A percentile compares a stretch with the other conserved stretches of the same genome.
phyloP scores from a whole-genome alignment of 2,888 invertebrate species.

The Caenorhabditis sp. region DNA sequence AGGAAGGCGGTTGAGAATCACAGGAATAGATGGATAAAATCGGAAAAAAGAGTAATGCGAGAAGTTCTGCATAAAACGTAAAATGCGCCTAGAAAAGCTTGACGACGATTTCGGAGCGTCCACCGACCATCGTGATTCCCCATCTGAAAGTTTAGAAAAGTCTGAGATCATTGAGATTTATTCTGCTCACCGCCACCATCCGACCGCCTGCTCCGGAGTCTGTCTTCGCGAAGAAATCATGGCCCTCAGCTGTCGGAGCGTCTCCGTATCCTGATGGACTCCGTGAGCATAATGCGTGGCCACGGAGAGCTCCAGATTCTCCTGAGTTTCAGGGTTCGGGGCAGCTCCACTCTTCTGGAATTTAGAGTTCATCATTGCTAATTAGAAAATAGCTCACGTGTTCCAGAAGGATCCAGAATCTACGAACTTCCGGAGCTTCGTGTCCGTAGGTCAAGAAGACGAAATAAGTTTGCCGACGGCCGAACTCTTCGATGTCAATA shows the following conservation, averaged over 20 bases:
- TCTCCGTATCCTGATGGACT: conserved; percentile 73
- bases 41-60: conserved; percentile 5
- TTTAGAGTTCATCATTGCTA: too few relatives aligned
- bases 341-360: conserved; percentile 53
- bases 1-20: conserved; percentile 31
- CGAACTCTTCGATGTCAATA: conserved; percentile 61
- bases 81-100: conserved; percentile 52
- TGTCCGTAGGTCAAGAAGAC: conserved; percentile 77
- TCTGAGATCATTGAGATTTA: neutral
- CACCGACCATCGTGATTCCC: conserved; percentile 76
- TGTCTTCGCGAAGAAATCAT: conserved; percentile 70
- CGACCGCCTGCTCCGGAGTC: conserved; percentile 64
- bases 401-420: conserved; percentile 75
- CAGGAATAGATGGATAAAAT: conserved; percentile 12
- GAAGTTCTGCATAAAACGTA: conserved; percentile 13
- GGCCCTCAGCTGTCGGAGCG: conserved; percentile 71
- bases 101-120: conserved; percentile 72
- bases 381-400: conserved; percentile 56
- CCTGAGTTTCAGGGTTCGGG: conserved; percentile 59
- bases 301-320: conserved; percentile 74
- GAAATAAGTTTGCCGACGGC: conserved; percentile 73
- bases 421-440: conserved; percentile 70
- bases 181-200: conserved; percentile 66
- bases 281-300: conserved; percentile 78
- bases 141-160: conserved; percentile 61